Base-by-base conservation (phyloP, 2,797 vertebrate genomes). In the Acridotheres tristis region DNA sequence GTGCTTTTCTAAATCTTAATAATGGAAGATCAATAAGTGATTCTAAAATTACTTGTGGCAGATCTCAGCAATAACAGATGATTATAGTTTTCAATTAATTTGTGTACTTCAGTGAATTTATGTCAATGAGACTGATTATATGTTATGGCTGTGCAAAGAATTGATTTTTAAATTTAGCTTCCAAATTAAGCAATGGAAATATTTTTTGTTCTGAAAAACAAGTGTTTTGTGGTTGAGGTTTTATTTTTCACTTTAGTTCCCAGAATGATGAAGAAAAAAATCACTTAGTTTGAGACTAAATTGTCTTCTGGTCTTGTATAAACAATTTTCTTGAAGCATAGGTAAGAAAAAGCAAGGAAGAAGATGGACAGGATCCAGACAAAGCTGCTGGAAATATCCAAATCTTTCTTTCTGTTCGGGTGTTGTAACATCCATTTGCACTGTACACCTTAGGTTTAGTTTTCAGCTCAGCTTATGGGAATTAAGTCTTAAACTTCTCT, bases 1-100 rank as follows among this genome's bases (percentile, higher is more conserved):
- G 13, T 85, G 36, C 17, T 89, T 93, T 93, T 85, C 72, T 83
- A 89, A 74, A 76, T 94, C 75, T 80, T 78, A 80, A 61, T 79
- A 84, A 86, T 78, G 47, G 75, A 71, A 89, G 48, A 80, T 89
- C 87, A 89, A 73, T 91, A 80, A 55, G 10, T 5, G 13, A 55
- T 94, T 94, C 62, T 78, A 91, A 85, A 77, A 92, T 85, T 69
- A 48, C 23, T 93, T 73, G n/a, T 96, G 89, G 69, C 75, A 94
- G 51, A 83, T 80, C 75, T 92, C 65, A 77, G 51, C 36, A 81
- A 75, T 77, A 87, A 91, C 27, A 80, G n/a, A 73, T 9, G 58
- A 83, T 77, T 92, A 74, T n/a, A 61, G 50, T 77, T 88, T 94
- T 84, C 62, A 89, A 62, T 91, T 94, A 40, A 62, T 42, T 91